Conservation (phyloP, 1,140 invertebrate species). For the Nebria ingens region DNA sequence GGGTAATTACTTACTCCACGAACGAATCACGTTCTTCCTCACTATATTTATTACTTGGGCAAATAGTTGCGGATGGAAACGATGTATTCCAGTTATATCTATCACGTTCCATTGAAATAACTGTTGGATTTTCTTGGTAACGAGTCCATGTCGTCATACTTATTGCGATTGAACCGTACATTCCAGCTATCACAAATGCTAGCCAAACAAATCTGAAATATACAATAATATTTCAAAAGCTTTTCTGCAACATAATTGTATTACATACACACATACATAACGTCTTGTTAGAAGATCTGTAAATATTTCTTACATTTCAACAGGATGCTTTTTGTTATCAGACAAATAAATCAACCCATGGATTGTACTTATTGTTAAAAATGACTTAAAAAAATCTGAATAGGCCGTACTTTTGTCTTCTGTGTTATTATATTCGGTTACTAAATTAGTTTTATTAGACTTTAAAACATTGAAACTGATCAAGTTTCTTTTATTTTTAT, state of each 20-base stretch:
- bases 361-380: constrained; percentile 18
- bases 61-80: constrained; percentile 49
- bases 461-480: too few species aligned
- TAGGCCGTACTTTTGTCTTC: background rate
- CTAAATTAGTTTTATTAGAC: too few species aligned
- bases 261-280: background rate
- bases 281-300: background rate
- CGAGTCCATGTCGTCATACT: constrained; percentile 48
- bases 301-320: constrained; percentile 17
- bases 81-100: constrained; percentile 60
- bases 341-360: constrained; percentile 19
- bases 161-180: constrained; percentile 38
- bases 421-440: too few species aligned
- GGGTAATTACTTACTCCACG: too few species aligned
- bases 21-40: background rate
- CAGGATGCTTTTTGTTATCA: constrained; percentile 17
- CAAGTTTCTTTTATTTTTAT: too few species aligned
- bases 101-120: constrained; percentile 61
- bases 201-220: constrained; percentile 37
- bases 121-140: constrained; percentile 56
- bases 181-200: constrained; percentile 32
- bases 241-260: background rate
- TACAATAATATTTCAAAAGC: background rate
- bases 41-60: constrained; percentile 26
- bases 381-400: constrained; percentile 13